phyloP scores from a whole-genome alignment of 2,113 vertebrate species.

The Gyps fulvus region DNA sequence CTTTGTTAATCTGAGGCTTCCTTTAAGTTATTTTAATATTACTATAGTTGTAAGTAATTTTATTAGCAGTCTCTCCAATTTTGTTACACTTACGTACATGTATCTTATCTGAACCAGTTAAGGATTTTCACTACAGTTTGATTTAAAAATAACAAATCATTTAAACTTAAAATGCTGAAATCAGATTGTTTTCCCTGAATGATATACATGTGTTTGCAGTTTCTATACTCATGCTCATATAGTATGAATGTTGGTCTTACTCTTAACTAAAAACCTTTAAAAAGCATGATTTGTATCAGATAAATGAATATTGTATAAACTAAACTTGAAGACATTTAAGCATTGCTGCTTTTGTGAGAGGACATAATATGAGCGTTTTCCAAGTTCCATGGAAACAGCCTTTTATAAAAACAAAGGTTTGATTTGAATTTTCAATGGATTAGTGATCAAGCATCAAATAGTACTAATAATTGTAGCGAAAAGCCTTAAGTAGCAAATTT shows the following conservation, averaged over 20 bases:
- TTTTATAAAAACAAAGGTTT: constrained; percentile 46
- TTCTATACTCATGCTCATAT: constrained; percentile 40
- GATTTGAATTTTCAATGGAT: constrained; percentile 37
- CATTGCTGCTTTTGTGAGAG: not conserved
- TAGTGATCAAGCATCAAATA: constrained; percentile 11
- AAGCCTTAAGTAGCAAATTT: constrained; percentile 75
- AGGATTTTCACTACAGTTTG: constrained; percentile 75
- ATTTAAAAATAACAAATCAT: constrained; percentile 37
- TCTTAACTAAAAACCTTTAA: constrained; percentile 44
- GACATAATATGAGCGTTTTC: constrained; percentile 13
- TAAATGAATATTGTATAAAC: not conserved
- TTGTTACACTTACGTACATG: constrained; percentile 46
- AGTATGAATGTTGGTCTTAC: not conserved
- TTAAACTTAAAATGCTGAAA: constrained; percentile 7
- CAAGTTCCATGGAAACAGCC: constrained; percentile 65
- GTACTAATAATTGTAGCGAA: constrained; percentile 71
- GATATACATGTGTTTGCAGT: constrained; percentile 19
- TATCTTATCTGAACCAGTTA: constrained; percentile 61
- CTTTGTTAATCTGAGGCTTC: constrained; percentile 53
- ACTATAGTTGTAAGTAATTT: constrained; percentile 47
- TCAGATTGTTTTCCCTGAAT: constrained; percentile 44
- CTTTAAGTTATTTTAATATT: constrained; percentile 75
- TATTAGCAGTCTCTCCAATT: constrained; percentile 64
- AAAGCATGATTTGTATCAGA: constrained; percentile 57
- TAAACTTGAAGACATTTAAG: constrained; percentile 5